Percentiles rank a stretch among this genome's conserved stretches.
phyloP scores from a whole-genome alignment of 2,113 vertebrate genomes.

The Megaleporinus macrocephalus region DNA sequence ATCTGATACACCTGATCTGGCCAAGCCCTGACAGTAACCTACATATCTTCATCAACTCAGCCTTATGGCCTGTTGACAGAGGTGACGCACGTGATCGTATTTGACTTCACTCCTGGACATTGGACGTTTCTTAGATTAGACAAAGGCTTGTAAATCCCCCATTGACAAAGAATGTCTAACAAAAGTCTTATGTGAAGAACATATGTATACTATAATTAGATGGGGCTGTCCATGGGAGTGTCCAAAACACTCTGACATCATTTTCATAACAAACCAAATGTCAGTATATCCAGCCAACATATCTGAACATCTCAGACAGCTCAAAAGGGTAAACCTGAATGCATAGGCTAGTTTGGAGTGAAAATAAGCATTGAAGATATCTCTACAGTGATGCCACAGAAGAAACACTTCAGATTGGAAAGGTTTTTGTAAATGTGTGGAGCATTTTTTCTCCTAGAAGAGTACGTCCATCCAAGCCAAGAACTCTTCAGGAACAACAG shows the following conservation, averaged over 20 bases:
- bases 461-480: too few relatives aligned
- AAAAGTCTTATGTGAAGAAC: neutral
- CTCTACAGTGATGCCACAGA: too few relatives aligned
- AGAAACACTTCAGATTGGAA: too few relatives aligned
- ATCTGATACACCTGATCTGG: too few relatives aligned
- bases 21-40: neutral
- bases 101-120: conserved; percentile 9
- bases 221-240: neutral
- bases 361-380: too few relatives aligned
- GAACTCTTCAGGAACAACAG: too few relatives aligned
- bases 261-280: neutral
- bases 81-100: neutral
- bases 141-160: neutral
- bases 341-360: too few relatives aligned
- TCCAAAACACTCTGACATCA: neutral
- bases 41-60: neutral
- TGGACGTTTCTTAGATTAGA: neutral
- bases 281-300: too few relatives aligned
- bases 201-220: neutral
- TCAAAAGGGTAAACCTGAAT: too few relatives aligned
- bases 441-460: too few relatives aligned
- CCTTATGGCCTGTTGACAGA: neutral
- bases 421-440: too few relatives aligned
- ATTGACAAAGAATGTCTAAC: neutral
- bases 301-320: too few relatives aligned